phyloP scores from a whole-genome alignment of 2,113 vertebrate genomes.

The Lucifuga dentata region DNA sequence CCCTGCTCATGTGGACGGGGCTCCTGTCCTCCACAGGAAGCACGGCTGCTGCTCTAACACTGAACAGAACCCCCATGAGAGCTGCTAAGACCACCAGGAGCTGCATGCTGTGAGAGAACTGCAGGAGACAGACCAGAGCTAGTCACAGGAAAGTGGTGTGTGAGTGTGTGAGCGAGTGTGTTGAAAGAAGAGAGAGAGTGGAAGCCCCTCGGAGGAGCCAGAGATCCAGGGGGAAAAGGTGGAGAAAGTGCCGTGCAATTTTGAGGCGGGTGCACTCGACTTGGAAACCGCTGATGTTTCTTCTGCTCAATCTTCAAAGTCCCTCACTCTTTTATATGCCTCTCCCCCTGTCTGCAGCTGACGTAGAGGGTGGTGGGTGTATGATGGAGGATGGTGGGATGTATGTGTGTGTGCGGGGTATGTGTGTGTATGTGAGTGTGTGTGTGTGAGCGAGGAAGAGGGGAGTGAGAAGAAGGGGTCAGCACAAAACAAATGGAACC shows the following conservation, averaged over 20 bases:
- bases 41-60: constrained; percentile 82
- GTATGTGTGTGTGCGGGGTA: constrained; percentile 19
- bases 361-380: constrained; percentile 81
- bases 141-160: constrained; percentile 31
- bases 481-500: constrained; percentile 75
- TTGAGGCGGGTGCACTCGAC: constrained; percentile 55
- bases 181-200: constrained; percentile 32
- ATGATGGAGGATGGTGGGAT: constrained; percentile 56
- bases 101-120: constrained; percentile 82
- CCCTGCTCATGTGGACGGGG: constrained; percentile 80
- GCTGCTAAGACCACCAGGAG: constrained; percentile 84
- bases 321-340: constrained; percentile 82
- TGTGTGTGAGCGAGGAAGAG: constrained; percentile 47
- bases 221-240: constrained; percentile 51
- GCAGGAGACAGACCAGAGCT: constrained; percentile 56
- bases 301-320: constrained; percentile 77
- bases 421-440: constrained; percentile 33
- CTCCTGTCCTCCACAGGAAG: constrained; percentile 87
- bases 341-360: constrained; percentile 70
- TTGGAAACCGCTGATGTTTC: constrained; percentile 67
- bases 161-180: constrained; percentile 27
- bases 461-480: constrained; percentile 63
- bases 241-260: constrained; percentile 45
- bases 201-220: constrained; percentile 36
- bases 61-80: constrained; percentile 86